These are phyloP conservation scores for Anthoscopus minutus DNA, from an alignment of 2,113 vertebrate species.

Conservation along the genomic window DNA sequence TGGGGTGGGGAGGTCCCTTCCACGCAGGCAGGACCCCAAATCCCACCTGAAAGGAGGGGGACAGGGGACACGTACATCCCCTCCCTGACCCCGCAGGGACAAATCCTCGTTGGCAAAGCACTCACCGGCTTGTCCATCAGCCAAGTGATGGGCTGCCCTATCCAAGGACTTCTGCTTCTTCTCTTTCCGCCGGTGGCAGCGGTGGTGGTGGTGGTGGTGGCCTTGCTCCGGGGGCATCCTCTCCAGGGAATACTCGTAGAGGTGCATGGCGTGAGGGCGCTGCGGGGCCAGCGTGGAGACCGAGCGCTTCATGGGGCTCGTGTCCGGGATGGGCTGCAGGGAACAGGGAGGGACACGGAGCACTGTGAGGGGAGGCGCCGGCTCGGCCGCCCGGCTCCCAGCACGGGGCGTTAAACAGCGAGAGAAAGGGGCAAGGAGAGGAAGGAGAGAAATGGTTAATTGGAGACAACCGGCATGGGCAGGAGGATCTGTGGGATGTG, in stretches of 20 bases:
- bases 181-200: conserved; percentile 85
- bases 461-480: neutral
- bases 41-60: neutral
- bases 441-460: neutral
- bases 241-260: conserved; percentile 78
- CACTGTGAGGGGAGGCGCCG: neutral
- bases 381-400: neutral
- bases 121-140: conserved; percentile 73
- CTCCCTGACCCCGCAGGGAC: neutral
- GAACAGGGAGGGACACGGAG: neutral
- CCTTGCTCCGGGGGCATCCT: conserved; percentile 72
- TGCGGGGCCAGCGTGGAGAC: conserved; percentile 85
- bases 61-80: rapidly evolving
- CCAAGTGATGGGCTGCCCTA: conserved; percentile 71
- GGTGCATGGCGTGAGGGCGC: conserved; percentile 75
- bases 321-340: conserved; percentile 79
- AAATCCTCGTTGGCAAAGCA: neutral
- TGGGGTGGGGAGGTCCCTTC: neutral
- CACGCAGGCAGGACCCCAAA: neutral
- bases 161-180: conserved; percentile 89
- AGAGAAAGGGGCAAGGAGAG: neutral
- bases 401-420: neutral
- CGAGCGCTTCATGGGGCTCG: conserved; percentile 89
- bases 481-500: neutral
- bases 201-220: conserved; percentile 87